Evolutionary conservation across 2,888 invertebrate species (phyloP), one percentile per base, ranked within the genome.

Genomic region (Caenorhabditis uteleia): DNA sequence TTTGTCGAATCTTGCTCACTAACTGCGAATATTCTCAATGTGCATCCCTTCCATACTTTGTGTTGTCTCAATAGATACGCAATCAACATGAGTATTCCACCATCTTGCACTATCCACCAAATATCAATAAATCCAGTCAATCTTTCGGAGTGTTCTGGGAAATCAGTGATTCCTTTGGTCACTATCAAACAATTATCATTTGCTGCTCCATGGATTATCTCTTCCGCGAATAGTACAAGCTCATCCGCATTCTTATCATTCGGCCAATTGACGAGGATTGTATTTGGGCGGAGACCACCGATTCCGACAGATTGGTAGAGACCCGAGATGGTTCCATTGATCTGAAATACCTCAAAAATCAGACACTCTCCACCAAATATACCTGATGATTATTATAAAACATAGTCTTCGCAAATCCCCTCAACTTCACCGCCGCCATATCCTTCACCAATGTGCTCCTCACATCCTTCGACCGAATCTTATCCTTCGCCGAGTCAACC

Each of bases 71-170:
- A 79, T 31, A 85, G 78, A 67, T 84, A 86, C 14, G 85, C 84
- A 68, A 98, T 87, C 77, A 98, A 86, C 95, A 98, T 97, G 75
- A 98, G 88, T 79, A 99, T 89, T 50, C 98, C 98, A 45, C 98
- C 98, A 84, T 99, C 98, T 85, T 99, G 85, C 77, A 84, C 81
- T 36, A 98, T 97, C 97, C 98, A 99, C 98, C 98, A 98, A 74
- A 99, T 91, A 84, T 99, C 98, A 82, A 98, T 97, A 83, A 92
- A 70, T 40, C 98, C 98, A 7, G 66, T 70, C 1, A 83, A 89
- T 25, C 92, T 91, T 83, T 93, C 92, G 16, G 93, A 93, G 70
- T 89, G 89, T 27, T 73, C 71, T 0, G 98, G 98, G 88, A 93
- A 99, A 87, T 93, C 92, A 85, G 94, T 93, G 72, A 95, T 93